Evolutionary conservation across 2,113 vertebrate genomes (phyloP).

Genomic region (Cygnus atratus): DNA sequence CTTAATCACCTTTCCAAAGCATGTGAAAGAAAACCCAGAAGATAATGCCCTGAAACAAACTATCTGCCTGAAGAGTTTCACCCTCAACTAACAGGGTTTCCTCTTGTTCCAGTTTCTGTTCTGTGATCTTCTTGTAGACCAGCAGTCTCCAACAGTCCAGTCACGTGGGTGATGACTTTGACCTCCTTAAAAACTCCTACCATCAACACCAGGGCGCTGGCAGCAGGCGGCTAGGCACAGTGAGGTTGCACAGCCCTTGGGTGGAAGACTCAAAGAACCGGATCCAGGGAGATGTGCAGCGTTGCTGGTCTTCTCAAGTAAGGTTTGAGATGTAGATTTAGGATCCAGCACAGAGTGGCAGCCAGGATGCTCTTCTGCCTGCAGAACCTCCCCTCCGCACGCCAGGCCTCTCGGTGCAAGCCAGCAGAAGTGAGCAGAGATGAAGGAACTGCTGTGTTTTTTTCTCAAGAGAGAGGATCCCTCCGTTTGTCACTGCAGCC

Average conservation of each 20-base stretch:
- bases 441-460: neutral
- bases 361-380: neutral
- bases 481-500: neutral
- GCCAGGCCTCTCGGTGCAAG: neutral
- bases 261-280: neutral
- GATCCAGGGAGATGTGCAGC: neutral
- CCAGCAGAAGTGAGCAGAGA: neutral
- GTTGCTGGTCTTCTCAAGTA: neutral
- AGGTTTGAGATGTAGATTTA: neutral
- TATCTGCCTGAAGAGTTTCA: neutral
- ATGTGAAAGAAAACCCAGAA: rapidly evolving
- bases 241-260: neutral
- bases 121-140: neutral
- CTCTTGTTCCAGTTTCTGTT: neutral
- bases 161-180: neutral
- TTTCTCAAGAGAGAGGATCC: neutral
- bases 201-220: neutral
- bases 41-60: neutral
- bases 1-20: neutral
- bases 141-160: neutral
- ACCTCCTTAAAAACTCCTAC: neutral
- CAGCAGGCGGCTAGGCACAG: rapidly evolving
- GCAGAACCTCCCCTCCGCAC: neutral
- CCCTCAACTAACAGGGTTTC: neutral
- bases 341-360: neutral